Evolutionary conservation across 2,888 invertebrate species (phyloP).

Genomic region (Lochmaea capreae): DNA sequence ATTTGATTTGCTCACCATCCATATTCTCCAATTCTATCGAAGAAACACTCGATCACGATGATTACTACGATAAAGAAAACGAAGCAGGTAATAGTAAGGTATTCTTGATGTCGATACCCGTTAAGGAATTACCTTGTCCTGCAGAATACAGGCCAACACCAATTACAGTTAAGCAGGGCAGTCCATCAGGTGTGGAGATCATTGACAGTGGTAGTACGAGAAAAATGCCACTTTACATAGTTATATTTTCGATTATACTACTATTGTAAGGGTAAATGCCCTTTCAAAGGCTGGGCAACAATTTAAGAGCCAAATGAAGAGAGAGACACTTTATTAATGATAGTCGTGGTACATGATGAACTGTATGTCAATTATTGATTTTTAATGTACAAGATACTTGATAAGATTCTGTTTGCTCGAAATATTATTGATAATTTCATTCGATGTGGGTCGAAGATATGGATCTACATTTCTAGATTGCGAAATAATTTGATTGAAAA

Average conservation of each 20-base stretch:
- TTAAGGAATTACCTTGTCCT: conserved; percentile 62
- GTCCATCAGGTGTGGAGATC: conserved; percentile 24
- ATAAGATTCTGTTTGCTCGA: background rate
- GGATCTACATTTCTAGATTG: too few species aligned
- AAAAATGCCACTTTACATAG: background rate
- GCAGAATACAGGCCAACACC: conserved; percentile 60
- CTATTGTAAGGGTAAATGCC: conserved; percentile 22
- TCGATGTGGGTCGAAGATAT: too few species aligned
- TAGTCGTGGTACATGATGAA: background rate
- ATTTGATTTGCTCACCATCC: conserved; percentile 38
- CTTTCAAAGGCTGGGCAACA: background rate
- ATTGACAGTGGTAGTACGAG: conserved; percentile 17
- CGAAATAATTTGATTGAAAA: too few species aligned
- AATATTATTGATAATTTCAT: too few species aligned
- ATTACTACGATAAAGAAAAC: conserved; percentile 25
- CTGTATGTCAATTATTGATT: background rate
- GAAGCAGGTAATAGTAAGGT: conserved; percentile 19
- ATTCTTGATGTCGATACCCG: conserved; percentile 49
- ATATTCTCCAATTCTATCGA: conserved; percentile 38
- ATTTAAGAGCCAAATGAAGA: conserved; percentile 8
- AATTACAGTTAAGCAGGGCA: conserved; percentile 55
- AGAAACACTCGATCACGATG: conserved; percentile 7
- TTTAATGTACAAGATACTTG: too few species aligned
- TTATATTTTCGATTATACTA: conserved; percentile 14
- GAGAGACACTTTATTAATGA: conserved; percentile 7